Percentiles rank a stretch among this genome's conserved stretches.
Evolutionary conservation across 2,113 vertebrate genomes (phyloP).

Genomic region (Chamaetylas fuelleborni): DNA sequence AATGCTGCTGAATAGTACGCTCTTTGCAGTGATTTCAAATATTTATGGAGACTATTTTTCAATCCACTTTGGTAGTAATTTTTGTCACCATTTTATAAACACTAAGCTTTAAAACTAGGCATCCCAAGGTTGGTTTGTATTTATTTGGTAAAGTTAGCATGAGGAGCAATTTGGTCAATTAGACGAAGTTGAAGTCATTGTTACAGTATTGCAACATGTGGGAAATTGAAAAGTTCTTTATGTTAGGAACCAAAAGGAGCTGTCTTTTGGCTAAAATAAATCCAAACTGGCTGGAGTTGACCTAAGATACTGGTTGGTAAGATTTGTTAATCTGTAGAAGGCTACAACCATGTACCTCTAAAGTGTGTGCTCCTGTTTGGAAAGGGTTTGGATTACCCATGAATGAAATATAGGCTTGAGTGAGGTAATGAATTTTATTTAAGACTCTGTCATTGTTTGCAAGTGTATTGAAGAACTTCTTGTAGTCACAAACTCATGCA

Average conservation of each 20-base stretch:
- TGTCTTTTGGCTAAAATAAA: neutral
- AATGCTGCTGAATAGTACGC: neutral
- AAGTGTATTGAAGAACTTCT: neutral
- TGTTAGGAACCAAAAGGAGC: neutral
- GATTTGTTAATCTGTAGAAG: neutral
- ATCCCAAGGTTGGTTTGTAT: neutral
- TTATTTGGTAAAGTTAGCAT: neutral
- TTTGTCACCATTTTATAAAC: neutral
- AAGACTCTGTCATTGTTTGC: neutral
- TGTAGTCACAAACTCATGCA: neutral
- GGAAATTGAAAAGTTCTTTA: neutral
- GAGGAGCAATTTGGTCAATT: neutral
- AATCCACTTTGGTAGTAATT: neutral
- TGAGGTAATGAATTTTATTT: neutral
- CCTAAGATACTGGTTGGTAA: neutral
- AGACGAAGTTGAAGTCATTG: fast-evolving
- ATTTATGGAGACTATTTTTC: neutral
- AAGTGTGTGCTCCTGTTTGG: neutral
- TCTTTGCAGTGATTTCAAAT: neutral
- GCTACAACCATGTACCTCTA: neutral
- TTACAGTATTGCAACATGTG: neutral
- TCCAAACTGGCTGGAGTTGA: neutral
- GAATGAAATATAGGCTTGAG: neutral
- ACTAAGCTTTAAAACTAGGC: neutral
- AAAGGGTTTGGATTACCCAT: neutral